These are phyloP conservation scores for Drosophila busckii DNA, from an alignment of 1,140 invertebrate species.

Conservation along the genomic window DNA sequence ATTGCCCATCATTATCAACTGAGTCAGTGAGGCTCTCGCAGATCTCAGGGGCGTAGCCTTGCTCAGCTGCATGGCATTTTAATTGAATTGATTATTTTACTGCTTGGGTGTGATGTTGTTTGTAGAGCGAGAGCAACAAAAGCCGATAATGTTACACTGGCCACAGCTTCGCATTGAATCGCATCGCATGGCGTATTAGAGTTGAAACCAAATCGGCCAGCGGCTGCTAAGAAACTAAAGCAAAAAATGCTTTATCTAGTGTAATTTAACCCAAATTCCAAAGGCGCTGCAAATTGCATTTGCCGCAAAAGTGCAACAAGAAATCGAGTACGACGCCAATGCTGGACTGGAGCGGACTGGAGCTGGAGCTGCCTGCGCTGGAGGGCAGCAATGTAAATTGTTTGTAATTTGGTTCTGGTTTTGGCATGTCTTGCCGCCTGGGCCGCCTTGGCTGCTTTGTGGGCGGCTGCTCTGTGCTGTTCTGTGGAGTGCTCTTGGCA, in stretches of 20 bases:
- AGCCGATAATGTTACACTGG: slow-evolving; percentile 53
- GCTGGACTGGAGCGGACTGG: slow-evolving; percentile 3
- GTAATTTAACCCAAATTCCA: slow-evolving; percentile 76
- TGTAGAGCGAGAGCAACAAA: slow-evolving; percentile 17
- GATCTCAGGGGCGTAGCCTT: slow-evolving; percentile 41
- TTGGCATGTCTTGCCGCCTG: slow-evolving; percentile 43
- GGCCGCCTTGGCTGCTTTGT: too few relatives aligned
- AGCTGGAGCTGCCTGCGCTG: slow-evolving; percentile 32
- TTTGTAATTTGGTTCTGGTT: slow-evolving; percentile 67
- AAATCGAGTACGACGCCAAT: slow-evolving; percentile 21
- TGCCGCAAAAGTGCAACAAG: slow-evolving; percentile 67
- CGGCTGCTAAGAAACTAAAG: too few relatives aligned
- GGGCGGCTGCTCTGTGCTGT: slow-evolving; percentile 27
- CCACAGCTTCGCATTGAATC: slow-evolving; percentile 2
- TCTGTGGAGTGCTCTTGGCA: slow-evolving; percentile 57
- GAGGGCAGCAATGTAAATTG: slow-evolving; percentile 62
- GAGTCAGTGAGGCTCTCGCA: slow-evolving; percentile 12
- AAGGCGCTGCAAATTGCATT: slow-evolving; percentile 65
- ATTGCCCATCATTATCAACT: slow-evolving; percentile 26
- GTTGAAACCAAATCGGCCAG: slow-evolving; percentile 30
- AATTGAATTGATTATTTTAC: slow-evolving; percentile 77
- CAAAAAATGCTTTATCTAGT: slow-evolving; percentile 71
- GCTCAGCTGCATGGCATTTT: slow-evolving; percentile 70
- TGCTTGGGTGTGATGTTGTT: slow-evolving; percentile 69
- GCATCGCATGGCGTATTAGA: slow-evolving; percentile 24